Evolutionary conservation across 2,888 invertebrate species (phyloP).

Genomic region (Andrena marginata): DNA sequence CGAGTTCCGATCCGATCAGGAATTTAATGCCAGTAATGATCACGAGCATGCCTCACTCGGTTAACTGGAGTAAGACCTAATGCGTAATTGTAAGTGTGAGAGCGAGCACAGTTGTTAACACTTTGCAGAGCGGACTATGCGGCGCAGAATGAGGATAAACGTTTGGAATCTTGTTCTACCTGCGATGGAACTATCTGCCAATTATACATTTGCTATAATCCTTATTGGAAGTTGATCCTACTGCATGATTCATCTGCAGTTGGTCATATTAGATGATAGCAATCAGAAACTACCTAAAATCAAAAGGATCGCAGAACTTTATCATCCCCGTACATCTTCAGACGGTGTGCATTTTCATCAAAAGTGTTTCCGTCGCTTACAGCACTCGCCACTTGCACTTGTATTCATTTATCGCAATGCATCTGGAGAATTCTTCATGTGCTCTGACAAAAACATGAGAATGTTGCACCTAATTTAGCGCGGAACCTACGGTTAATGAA

Average conservation of each 20-base stretch:
- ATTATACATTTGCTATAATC: slow-evolving; percentile 16
- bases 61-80: slow-evolving; percentile 44
- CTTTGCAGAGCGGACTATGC: slow-evolving; percentile 25
- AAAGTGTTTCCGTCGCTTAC: slow-evolving; percentile 48
- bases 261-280: neutral
- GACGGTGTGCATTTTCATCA: slow-evolving; percentile 35
- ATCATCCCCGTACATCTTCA: slow-evolving; percentile 6
- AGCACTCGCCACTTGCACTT: neutral
- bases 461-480: slow-evolving; percentile 11
- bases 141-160: neutral
- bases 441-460: neutral
- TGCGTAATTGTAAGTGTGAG: slow-evolving; percentile 45
- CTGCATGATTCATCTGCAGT: neutral
- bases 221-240: neutral
- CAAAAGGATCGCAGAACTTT: slow-evolving; percentile 41
- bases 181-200: neutral
- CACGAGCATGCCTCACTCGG: slow-evolving; percentile 28
- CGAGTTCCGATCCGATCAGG: slow-evolving; percentile 50
- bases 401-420: slow-evolving; percentile 41
- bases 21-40: slow-evolving; percentile 63
- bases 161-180: slow-evolving; percentile 17
- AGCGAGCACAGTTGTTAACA: slow-evolving; percentile 48
- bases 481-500: slow-evolving; percentile 16
- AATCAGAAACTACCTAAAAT: neutral
- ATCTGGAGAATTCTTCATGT: slow-evolving; percentile 6